Conservation (phyloP, 2,888 invertebrate genomes). For the Rhagophthalmus giganteus region DNA sequence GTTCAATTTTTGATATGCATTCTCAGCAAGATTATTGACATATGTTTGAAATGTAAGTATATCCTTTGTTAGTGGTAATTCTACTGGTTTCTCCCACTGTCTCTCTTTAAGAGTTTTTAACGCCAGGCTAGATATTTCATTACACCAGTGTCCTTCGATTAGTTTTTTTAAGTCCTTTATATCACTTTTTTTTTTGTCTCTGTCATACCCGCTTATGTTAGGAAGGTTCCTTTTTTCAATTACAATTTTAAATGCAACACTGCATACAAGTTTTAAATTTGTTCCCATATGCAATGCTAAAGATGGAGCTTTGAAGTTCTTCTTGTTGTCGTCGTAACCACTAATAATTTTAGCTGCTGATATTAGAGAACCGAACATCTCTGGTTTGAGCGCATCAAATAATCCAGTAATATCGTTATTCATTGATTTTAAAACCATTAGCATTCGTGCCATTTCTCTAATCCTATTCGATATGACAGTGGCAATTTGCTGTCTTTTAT, state of each 20-base stretch:
- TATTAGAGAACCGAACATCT: constrained; percentile 13
- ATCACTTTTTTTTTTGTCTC: constrained; percentile 13
- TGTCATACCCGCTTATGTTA: constrained; percentile 5
- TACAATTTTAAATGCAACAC: constrained; percentile 16
- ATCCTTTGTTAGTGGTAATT: constrained; percentile 34
- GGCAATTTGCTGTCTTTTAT: constrained; percentile 14
- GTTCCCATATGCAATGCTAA: constrained; percentile 21
- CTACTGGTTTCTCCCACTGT: constrained; percentile 31
- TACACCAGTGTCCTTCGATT: constrained; percentile 36
- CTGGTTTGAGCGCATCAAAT: constrained; percentile 20
- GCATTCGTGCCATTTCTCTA: constrained; percentile 19
- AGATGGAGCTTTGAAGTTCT: constrained; percentile 16
- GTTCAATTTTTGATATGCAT: constrained; percentile 26
- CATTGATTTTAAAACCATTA: constrained; percentile 8
- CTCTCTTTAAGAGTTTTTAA: constrained; percentile 36
- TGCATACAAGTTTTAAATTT: constrained; percentile 18
- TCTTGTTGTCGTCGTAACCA: constrained; percentile 8
- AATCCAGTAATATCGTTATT: constrained; percentile 3
- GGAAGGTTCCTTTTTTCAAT: constrained; percentile 9
- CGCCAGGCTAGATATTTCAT: constrained; percentile 37
- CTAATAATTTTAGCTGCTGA: constrained; percentile 17
- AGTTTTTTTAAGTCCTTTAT: constrained; percentile 20
- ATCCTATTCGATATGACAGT: constrained; percentile 18
- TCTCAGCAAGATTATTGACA: constrained; percentile 20
- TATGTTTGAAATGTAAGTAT: constrained; percentile 30